Percentiles rank a stretch among this genome's conserved stretches.
Conservation (phyloP, 2,797 vertebrate species). For the Poecilia gillii region DNA sequence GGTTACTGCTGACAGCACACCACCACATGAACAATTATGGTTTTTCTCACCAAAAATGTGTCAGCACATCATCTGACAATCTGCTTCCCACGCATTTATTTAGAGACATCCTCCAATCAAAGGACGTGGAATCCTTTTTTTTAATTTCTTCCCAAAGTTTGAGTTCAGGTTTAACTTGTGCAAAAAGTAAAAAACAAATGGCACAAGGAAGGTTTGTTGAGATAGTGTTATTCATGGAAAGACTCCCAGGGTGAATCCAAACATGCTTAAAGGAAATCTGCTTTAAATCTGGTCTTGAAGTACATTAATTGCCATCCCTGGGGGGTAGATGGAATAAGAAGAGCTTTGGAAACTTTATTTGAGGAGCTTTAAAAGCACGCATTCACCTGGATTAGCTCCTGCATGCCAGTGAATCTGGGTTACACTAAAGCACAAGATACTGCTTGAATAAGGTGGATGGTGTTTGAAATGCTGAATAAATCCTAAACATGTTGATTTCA, state of each 20-base stretch:
- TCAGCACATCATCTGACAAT: conserved; percentile 27
- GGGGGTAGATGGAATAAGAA: conserved; percentile 28
- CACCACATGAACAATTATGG: conserved; percentile 21
- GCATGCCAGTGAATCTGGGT: not conserved
- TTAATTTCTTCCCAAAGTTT: conserved; percentile 1
- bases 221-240: conserved; percentile 18
- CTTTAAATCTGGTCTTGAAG: conserved; percentile 40
- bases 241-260: conserved; percentile 31
- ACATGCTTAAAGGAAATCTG: conserved; percentile 46
- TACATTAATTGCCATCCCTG: conserved; percentile 51
- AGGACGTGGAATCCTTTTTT: not conserved
- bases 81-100: conserved; percentile 11
- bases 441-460: not conserved
- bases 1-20: conserved; percentile 44
- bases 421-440: conserved; percentile 7
- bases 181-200: conserved; percentile 16
- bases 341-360: conserved; percentile 50
- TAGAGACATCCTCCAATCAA: not conserved
- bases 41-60: conserved; percentile 21
- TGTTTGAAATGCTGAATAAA: conserved; percentile 7
- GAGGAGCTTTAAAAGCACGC: conserved; percentile 48
- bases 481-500: not conserved
- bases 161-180: conserved; percentile 5
- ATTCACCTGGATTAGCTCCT: conserved; percentile 25
- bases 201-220: not conserved